A percentile compares a stretch with the other conserved stretches of the same genome.
Evolutionary conservation across 2,113 vertebrate species (phyloP).

Genomic region (Nothoprocta perdicaria): DNA sequence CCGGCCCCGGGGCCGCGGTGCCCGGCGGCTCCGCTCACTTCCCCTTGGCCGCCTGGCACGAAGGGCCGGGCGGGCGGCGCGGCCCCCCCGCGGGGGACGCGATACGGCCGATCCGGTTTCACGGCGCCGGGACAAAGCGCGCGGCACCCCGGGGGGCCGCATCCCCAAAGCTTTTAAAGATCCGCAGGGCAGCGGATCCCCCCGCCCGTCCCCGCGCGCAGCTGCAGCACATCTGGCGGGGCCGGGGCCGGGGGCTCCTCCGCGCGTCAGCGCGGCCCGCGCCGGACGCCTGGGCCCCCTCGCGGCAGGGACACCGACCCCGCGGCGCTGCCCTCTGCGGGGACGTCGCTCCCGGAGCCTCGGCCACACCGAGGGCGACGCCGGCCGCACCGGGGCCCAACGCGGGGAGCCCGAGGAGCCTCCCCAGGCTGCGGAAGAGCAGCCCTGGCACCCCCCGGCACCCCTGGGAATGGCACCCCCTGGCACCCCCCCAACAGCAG

Average conservation of each 20-base stretch:
- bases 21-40: not conserved
- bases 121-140: accelerated
- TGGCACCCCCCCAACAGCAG: not conserved
- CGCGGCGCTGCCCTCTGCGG: too few relatives aligned
- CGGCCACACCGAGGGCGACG: too few relatives aligned
- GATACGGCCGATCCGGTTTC: not conserved
- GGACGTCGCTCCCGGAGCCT: too few relatives aligned
- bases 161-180: not conserved
- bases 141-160: not conserved
- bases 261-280: too few relatives aligned
- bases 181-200: not conserved
- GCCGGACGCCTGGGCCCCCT: too few relatives aligned
- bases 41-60: not conserved
- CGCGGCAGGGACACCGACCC: too few relatives aligned
- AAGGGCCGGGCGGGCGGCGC: not conserved
- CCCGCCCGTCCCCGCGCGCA: not conserved
- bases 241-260: not conserved
- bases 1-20: not conserved
- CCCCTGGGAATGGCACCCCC: too few relatives aligned
- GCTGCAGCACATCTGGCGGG: not conserved
- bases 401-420: too few relatives aligned
- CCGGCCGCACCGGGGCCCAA: too few relatives aligned
- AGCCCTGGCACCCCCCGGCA: too few relatives aligned
- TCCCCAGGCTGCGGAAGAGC: too few relatives aligned
- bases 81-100: too few relatives aligned